Evolutionary conservation across 2,888 invertebrate genomes (phyloP), one percentile per base, ranked within the genome.

Genomic region (Spatulosminthurus flaviceps): DNA sequence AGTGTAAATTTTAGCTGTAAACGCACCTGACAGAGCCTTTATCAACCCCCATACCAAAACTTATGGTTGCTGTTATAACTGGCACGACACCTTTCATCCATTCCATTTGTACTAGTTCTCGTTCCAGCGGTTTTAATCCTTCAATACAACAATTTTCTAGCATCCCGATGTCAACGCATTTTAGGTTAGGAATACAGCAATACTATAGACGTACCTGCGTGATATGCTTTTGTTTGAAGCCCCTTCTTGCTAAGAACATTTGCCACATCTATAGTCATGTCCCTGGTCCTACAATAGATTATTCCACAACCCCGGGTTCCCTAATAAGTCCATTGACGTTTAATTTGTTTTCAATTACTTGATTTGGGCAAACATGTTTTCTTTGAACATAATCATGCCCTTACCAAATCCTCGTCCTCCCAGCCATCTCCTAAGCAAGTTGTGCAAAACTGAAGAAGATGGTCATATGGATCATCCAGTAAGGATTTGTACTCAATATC

Each of bases 31-130:
- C 99, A 78, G 94, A 92, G 1, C 94, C 92, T 88, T 99, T 99
- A 88, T 99, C 98, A 1, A 99, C 96, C 70, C 99, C 99, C 99
- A 99, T 99, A 60, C 99, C 99, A 89, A 99, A 99, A 86, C 97
- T 97, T 79, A 98, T 93, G 0, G 99, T 99, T 4, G 99, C 98
- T 83, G 94, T 94, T 83, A 99, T 97, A 41, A 98, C 94, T 0
- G 95, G 92, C 85, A 93, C 92, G 83, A 92, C 92, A 0, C 98
- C 98, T 51, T 90, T 90, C 89, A 95, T 95, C 98, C 98, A 99
- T 43, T 93, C 92, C 87, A 94, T 93, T 88, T 99, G 98, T 60
- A 93, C 93, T 72, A 91, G 90, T 74, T 92, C 90, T 77, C 97
- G 90, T 74, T 95, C 93, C 0, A 90, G 89, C 71, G 91, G 90